Conservation (phyloP, 2,113 vertebrate species). For the Embiotoca jacksoni region DNA sequence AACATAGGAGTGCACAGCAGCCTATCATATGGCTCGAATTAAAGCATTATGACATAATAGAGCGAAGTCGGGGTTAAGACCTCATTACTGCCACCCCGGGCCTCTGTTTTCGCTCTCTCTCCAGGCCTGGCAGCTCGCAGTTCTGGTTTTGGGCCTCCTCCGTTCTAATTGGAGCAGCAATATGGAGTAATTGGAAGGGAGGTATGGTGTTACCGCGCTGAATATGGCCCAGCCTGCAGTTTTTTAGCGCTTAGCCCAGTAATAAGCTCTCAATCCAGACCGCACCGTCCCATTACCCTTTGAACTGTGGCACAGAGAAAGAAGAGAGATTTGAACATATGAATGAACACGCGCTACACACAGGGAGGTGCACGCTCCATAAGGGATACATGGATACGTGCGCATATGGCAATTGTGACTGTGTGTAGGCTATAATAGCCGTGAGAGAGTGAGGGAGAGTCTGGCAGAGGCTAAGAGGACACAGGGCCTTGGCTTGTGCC, state of each 20-base stretch:
- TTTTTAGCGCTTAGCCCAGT: conserved; percentile 72
- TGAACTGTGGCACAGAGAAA: conserved; percentile 54
- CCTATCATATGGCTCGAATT: conserved; percentile 81
- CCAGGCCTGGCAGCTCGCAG: conserved; percentile 69
- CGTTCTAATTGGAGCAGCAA: conserved; percentile 75
- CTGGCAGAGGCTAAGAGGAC: conserved; percentile 48
- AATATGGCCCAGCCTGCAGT: conserved; percentile 51
- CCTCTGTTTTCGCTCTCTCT: conserved; percentile 75
- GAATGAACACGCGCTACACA: conserved; percentile 29
- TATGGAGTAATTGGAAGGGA: conserved; percentile 72
- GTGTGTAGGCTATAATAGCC: conserved; percentile 46
- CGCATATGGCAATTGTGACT: conserved; percentile 35
- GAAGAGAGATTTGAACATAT: conserved; percentile 33
- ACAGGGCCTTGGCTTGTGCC: conserved; percentile 51
- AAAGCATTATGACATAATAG: conserved; percentile 83
- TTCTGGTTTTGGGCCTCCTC: conserved; percentile 69
- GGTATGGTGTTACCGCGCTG: conserved; percentile 53
- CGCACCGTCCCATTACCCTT: conserved; percentile 62
- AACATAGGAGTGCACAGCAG: conserved; percentile 66
- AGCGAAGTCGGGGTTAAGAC: conserved; percentile 77
- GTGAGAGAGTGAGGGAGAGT: conserved; percentile 47
- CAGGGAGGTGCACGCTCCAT: conserved; percentile 5
- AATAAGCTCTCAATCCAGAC: conserved; percentile 73
- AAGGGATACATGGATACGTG: conserved; percentile 22
- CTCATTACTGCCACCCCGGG: conserved; percentile 79